Evolutionary conservation across 2,888 invertebrate genomes (phyloP).

Genomic region (Eristalis arbustorum): DNA sequence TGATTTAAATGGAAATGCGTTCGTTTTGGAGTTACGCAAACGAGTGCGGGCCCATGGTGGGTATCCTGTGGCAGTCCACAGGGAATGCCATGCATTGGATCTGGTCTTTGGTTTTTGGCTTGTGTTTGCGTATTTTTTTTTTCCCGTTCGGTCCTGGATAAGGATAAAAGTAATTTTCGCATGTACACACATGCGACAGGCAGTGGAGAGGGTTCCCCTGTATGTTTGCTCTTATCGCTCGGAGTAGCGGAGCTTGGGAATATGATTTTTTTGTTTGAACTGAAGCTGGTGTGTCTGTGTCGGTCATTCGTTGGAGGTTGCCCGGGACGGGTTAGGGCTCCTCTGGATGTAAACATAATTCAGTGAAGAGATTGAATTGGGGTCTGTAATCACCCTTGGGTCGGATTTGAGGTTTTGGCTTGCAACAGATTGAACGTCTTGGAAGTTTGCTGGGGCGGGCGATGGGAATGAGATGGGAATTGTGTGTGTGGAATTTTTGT

Average conservation of each 20-base stretch:
- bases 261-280: not conserved
- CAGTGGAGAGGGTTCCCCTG: not conserved
- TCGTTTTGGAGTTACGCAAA: not conserved
- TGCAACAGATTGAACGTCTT: not conserved
- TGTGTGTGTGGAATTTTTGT: not conserved
- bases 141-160: not conserved
- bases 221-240: not conserved
- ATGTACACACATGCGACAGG: constrained; percentile 18
- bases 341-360: not conserved
- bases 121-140: constrained; percentile 14
- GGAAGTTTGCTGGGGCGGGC: not conserved
- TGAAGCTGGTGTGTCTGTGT: not conserved
- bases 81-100: constrained; percentile 26
- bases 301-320: not conserved
- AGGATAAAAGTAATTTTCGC: constrained; percentile 24
- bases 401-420: not conserved
- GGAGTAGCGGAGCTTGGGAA: not conserved
- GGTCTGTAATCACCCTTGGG: not conserved
- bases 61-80: constrained; percentile 60
- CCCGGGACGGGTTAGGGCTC: not conserved
- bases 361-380: not conserved
- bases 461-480: not conserved
- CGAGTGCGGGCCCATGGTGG: constrained; percentile 34
- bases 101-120: constrained; percentile 25
- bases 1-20: not conserved